phyloP scores from a whole-genome alignment of 2,797 vertebrate species.

The Carcharodon carcharias region DNA sequence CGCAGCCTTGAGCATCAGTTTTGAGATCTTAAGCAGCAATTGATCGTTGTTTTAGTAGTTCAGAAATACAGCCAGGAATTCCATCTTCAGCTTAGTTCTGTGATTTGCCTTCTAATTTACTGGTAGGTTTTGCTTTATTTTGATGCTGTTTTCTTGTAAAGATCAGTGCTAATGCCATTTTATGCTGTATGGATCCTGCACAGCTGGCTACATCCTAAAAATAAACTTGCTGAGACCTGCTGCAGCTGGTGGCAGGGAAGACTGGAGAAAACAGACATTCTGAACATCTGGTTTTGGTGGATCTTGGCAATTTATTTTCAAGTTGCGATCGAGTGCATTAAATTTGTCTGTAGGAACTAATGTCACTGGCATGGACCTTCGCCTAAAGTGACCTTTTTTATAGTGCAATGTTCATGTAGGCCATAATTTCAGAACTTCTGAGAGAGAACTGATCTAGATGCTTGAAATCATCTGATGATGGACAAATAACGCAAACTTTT shows the following conservation, averaged over 20 bases:
- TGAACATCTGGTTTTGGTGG: neutral
- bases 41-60: neutral
- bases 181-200: neutral
- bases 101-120: neutral
- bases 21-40: neutral
- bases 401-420: neutral
- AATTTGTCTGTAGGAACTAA: neutral
- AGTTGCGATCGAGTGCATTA: neutral
- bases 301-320: neutral
- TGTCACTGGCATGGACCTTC: neutral
- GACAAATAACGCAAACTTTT: neutral
- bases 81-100: neutral
- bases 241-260: neutral
- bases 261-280: neutral
- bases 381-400: neutral
- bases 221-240: neutral
- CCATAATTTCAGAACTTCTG: neutral
- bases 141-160: neutral
- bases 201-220: neutral
- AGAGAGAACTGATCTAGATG: neutral
- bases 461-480: neutral
- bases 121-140: neutral
- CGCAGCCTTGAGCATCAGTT: neutral
- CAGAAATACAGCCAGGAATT: neutral
- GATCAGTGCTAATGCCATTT: neutral